phyloP scores from a whole-genome alignment of 1,140 invertebrate genomes.

The Trichoplusia ni region DNA sequence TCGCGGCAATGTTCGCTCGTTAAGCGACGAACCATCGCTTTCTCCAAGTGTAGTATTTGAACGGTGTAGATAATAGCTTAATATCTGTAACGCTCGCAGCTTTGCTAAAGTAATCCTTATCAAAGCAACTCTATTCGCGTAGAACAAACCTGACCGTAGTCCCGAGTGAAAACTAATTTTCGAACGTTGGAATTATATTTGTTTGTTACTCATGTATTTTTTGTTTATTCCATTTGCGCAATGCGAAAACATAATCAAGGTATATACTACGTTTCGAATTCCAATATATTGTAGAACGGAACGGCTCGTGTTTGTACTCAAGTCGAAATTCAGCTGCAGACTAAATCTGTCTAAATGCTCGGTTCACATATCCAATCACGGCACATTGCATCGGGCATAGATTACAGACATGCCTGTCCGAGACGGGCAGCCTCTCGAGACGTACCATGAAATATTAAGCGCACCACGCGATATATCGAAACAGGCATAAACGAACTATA shows the following conservation, averaged over 20 bases:
- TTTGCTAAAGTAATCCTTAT: background rate
- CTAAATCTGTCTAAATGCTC: background rate
- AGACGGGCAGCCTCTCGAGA: slow-evolving; percentile 2
- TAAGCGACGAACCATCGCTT: slow-evolving; percentile 15
- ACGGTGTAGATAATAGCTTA: slow-evolving; percentile 22
- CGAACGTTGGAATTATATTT: too few relatives aligned
- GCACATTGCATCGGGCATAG: slow-evolving; percentile 3
- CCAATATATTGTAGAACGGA: too few relatives aligned
- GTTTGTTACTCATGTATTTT: too few relatives aligned
- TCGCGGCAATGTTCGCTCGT: slow-evolving; percentile 14
- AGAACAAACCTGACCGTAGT: background rate
- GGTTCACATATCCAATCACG: slow-evolving; percentile 3
- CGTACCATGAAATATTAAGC: background rate
- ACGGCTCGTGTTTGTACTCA: too few relatives aligned
- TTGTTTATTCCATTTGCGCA: too few relatives aligned
- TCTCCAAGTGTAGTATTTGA: slow-evolving; percentile 17
- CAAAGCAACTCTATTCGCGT: background rate
- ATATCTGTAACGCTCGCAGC: slow-evolving; percentile 4
- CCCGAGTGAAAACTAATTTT: background rate
- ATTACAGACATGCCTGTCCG: slow-evolving; percentile 8
- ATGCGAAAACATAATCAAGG: too few relatives aligned
- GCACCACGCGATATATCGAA: background rate
- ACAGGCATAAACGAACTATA: background rate
- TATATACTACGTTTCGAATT: too few relatives aligned
- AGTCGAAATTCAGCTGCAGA: too few relatives aligned